Percentiles rank a stretch among this genome's conserved stretches.
phyloP scores from a whole-genome alignment of 2,888 invertebrate species.

The Melinaea menophilus region DNA sequence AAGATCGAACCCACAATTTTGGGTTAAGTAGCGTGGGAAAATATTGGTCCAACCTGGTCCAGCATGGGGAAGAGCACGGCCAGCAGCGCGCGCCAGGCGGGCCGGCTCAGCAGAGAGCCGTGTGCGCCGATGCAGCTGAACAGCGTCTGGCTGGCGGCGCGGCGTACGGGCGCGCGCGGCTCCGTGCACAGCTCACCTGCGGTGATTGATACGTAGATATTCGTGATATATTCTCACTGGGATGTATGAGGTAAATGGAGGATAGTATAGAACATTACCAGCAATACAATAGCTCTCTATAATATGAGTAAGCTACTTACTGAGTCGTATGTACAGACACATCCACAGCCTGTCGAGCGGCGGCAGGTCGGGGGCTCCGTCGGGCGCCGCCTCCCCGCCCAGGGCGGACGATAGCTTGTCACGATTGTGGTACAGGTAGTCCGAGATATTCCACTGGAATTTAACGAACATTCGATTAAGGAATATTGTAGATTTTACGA shows the following conservation, averaged over 20 bases:
- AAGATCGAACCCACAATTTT: neutral
- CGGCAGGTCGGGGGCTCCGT: conserved; percentile 89
- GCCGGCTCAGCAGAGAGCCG: conserved; percentile 89
- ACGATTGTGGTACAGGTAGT: conserved; percentile 97
- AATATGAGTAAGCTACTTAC: conserved; percentile 51
- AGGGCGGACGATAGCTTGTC: conserved; percentile 87
- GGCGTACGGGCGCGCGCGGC: conserved; percentile 95
- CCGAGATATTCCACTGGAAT: conserved; percentile 98
- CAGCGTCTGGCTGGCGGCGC: conserved; percentile 97
- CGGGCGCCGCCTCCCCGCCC: conserved; percentile 86
- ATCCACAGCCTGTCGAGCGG: conserved; percentile 97
- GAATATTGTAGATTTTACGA: neutral
- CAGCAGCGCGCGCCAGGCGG: conserved; percentile 95
- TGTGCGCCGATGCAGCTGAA: conserved; percentile 99
- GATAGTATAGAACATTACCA: too few species aligned
- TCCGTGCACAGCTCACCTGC: conserved; percentile 95
- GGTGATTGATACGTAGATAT: conserved; percentile 12
- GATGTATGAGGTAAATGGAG: neutral
- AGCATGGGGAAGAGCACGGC: conserved; percentile 96
- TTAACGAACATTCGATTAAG: neutral
- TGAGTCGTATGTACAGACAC: conserved; percentile 93
- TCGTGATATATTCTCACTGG: neutral
- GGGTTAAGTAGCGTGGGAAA: neutral
- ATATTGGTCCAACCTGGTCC: conserved; percentile 83
- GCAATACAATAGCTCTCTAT: too few species aligned